A percentile compares a stretch with the other conserved stretches of the same genome.
Conservation (phyloP, 2,797 vertebrate genomes). For the Neosilurus hyrtlii region DNA sequence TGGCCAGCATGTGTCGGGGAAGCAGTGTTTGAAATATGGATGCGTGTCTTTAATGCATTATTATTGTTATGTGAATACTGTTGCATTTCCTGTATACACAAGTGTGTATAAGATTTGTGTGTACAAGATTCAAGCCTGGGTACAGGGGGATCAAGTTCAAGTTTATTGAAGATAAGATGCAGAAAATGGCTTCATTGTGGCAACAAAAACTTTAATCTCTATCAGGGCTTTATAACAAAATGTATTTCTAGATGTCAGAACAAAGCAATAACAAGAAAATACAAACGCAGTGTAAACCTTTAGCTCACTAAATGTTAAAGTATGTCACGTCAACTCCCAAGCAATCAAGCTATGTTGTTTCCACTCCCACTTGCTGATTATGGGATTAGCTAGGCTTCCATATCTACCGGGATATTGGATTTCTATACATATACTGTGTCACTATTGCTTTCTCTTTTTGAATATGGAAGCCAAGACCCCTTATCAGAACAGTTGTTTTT, state of each 20-base stretch:
- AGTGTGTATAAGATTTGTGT: background rate
- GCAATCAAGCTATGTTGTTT: conserved; percentile 29
- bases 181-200: background rate
- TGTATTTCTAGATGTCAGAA: background rate
- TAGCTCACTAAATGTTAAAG: background rate
- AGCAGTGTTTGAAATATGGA: conserved; percentile 8
- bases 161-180: background rate
- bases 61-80: conserved; percentile 2
- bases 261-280: background rate
- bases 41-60: conserved; percentile 8
- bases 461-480: conserved; percentile 42
- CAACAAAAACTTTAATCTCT: background rate
- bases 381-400: conserved; percentile 39
- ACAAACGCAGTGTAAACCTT: background rate
- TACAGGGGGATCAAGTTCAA: background rate
- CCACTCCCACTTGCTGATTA: conserved; percentile 44
- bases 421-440: conserved; percentile 43
- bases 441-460: conserved; percentile 38
- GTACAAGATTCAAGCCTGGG: background rate
- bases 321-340: conserved; percentile 14
- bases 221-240: background rate
- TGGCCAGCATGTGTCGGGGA: conserved; percentile 2
- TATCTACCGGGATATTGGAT: conserved; percentile 47
- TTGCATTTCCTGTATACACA: background rate
- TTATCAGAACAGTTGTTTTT: conserved; percentile 48